Base-by-base conservation (phyloP, 2,797 vertebrate genomes). In the Helicolenus hilgendorfi region DNA sequence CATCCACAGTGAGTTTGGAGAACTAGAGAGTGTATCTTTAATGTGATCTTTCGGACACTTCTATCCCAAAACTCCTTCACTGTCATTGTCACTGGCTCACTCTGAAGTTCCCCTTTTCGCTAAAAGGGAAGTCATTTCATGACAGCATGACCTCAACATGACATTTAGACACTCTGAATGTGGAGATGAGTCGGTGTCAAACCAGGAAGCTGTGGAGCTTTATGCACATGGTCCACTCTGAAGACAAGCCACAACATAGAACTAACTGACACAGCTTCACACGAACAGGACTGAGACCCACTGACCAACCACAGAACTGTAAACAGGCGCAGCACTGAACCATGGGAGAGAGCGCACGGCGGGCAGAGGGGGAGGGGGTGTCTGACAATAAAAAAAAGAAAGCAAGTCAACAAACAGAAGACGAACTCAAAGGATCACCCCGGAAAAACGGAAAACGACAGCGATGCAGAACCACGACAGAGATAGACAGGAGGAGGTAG, bases 221-320 rank as follows among this genome's bases (percentile, higher is more conserved):
- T 92, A 91, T 94, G 92, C 89, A 94, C 93, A 94, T 89, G 94
- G 88, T 92, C 91, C 92, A 85, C 79, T 92, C 92, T 92, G 92
- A 84, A 91, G 89, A 96, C 91, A 89, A 95, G 92, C 92, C 96
- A 96, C 95, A 89, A 96, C 95, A 97, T 87, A 84, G 82, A 95
- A 95, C 94, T 94, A 94, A 95, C 84, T 88, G 89, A 97, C 95
- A 96, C 92, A 93, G 94, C 94, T 90, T 96, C 95, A 97, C 97
- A 96, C 81, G 64, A 97, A 97, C 94, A 95, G 86, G 92, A 96
- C 92, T 96, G 88, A 96, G 91, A 97, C 95, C 92, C 91, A 97
- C 95, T 89, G 95, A 97, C 92, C 94, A 92, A 96, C 84, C 89
- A 96, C 96, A 96, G 89, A 92, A 94, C 91, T 92, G 78, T 31